These are phyloP conservation scores for Delphinus delphis DNA, from an alignment of 2,113 vertebrate genomes.

Conservation along the genomic window DNA sequence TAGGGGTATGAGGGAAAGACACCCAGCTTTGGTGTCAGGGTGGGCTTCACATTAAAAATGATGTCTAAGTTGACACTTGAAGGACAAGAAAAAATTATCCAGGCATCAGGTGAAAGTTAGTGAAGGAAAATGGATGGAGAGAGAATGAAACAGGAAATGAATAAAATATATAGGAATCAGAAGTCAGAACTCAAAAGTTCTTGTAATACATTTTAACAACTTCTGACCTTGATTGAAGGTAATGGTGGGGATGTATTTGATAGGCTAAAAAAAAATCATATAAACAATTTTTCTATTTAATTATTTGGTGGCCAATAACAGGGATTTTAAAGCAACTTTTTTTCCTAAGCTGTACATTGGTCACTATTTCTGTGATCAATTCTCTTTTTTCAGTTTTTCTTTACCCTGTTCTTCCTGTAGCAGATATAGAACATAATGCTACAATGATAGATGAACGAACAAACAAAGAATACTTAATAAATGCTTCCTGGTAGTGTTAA, in stretches of 20 bases:
- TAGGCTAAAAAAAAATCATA: not conserved
- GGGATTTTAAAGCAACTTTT: not conserved
- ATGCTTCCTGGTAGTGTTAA: not conserved
- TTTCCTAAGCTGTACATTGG: not conserved
- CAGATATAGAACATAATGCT: not conserved
- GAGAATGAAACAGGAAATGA: not conserved
- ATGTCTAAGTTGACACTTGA: not conserved
- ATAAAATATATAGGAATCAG: not conserved
- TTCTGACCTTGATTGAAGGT: not conserved
- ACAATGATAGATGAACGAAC: not conserved
- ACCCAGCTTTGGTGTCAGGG: not conserved
- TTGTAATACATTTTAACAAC: not conserved
- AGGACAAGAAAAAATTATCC: not conserved
- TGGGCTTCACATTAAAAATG: not conserved
- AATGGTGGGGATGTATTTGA: not conserved
- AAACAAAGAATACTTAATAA: constrained; percentile 17
- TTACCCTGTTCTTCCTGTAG: not conserved
- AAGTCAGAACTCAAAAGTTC: not conserved
- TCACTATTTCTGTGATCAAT: not conserved
- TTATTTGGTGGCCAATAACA: not conserved
- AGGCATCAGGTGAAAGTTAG: not conserved
- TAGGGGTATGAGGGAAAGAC: not conserved
- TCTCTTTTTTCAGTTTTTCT: not conserved
- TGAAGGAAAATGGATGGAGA: not conserved
- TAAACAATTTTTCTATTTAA: not conserved